These are phyloP conservation scores for Circaetus cinerascens DNA, from an alignment of 2,113 vertebrate species.

Conservation along the genomic window DNA sequence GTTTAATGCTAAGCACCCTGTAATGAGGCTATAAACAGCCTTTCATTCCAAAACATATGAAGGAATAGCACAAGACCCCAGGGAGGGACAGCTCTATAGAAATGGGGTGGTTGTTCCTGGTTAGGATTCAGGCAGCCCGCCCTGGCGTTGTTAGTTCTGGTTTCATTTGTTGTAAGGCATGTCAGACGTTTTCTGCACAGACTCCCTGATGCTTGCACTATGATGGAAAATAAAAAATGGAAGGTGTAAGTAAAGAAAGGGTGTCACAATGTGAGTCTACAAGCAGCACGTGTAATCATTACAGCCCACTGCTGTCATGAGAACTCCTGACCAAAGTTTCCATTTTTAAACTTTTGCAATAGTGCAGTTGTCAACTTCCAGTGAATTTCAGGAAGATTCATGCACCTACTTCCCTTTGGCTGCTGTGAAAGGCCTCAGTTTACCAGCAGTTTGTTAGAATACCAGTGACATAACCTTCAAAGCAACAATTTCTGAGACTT, in stretches of 20 bases:
- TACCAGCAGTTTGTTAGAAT: neutral
- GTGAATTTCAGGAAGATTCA: neutral
- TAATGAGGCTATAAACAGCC: slow-evolving; percentile 46
- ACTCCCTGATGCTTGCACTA: neutral
- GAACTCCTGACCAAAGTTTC: neutral
- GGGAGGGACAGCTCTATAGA: neutral
- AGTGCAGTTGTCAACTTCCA: neutral
- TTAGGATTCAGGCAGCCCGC: neutral
- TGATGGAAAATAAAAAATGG: neutral
- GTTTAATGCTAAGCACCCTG: slow-evolving; percentile 24
- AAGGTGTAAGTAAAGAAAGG: neutral
- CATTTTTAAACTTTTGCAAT: neutral
- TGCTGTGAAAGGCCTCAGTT: neutral
- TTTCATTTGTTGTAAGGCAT: neutral
- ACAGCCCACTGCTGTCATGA: neutral
- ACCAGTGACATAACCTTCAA: neutral
- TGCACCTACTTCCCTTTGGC: neutral
- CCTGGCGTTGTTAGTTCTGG: neutral
- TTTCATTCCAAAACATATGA: neutral
- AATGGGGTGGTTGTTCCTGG: neutral
- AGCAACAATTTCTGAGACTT: neutral
- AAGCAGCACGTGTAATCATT: neutral
- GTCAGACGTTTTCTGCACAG: neutral
- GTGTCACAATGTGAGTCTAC: neutral
- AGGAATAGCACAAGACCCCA: slow-evolving; percentile 12